These are phyloP conservation scores for Trachelus iudaicus DNA, from an alignment of 2,888 invertebrate species.

Conservation along the genomic window DNA sequence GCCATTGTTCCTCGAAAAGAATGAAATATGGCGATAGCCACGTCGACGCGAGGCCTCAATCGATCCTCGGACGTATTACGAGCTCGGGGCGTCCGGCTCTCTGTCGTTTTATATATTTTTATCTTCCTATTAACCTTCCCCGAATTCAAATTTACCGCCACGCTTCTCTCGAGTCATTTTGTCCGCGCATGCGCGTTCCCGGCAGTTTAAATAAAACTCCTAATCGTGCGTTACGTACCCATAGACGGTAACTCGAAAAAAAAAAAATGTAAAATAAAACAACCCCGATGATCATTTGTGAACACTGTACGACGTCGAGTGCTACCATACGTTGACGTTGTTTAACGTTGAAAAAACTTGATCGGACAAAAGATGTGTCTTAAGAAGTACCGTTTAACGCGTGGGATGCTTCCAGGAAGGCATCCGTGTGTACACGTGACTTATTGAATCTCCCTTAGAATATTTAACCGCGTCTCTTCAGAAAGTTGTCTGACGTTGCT, in stretches of 20 bases:
- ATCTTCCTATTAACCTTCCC: background rate
- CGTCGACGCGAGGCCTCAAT: background rate
- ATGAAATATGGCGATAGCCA: slow-evolving; percentile 45
- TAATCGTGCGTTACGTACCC: background rate
- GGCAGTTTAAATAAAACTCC: background rate
- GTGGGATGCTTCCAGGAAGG: background rate
- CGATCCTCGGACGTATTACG: background rate
- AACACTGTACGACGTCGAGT: background rate
- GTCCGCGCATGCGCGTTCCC: background rate
- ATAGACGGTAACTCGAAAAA: background rate
- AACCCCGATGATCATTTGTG: background rate
- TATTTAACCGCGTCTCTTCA: background rate
- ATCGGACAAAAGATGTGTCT: background rate
- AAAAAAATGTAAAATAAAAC: background rate
- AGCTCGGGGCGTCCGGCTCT: background rate
- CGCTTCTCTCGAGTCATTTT: background rate
- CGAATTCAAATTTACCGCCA: background rate
- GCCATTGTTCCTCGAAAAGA: slow-evolving; percentile 42
- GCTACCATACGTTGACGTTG: background rate
- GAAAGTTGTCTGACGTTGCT: background rate
- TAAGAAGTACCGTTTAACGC: background rate
- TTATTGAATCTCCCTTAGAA: background rate
- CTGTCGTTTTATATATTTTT: background rate
- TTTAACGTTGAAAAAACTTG: background rate
- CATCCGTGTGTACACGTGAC: background rate